These are phyloP conservation scores for Microcebus griseorufus DNA, from an alignment of 2,113 vertebrate species.

Conservation along the genomic window DNA sequence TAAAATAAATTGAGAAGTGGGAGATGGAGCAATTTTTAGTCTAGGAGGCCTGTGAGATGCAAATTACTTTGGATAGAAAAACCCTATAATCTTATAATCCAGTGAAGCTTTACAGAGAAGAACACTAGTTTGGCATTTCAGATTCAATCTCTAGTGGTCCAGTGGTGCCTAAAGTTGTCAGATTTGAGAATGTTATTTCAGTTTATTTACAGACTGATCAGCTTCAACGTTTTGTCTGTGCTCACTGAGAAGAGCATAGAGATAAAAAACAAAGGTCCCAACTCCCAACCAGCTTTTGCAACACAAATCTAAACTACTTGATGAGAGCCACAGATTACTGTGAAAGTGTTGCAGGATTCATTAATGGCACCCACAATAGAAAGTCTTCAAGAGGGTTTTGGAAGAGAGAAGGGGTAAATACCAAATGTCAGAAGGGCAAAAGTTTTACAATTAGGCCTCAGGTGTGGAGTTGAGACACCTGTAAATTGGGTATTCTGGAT, in stretches of 20 bases:
- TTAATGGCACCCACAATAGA: too few relatives aligned
- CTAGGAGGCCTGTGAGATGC: background rate
- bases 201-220: background rate
- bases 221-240: background rate
- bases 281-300: background rate
- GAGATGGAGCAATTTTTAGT: background rate
- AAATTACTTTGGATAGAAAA: background rate
- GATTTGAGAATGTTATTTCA: background rate
- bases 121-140: background rate
- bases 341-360: background rate
- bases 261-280: background rate
- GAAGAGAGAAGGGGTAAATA: background rate
- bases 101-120: background rate
- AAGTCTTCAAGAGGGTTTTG: background rate
- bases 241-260: background rate
- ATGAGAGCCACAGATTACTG: background rate
- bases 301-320: background rate
- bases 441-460: background rate
- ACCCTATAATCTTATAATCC: background rate
- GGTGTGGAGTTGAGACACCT: background rate
- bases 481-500: background rate
- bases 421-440: background rate
- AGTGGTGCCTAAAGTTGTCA: background rate
- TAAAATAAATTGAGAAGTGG: background rate
- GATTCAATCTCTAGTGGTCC: background rate